These are phyloP conservation scores for Pyralis farinalis DNA, from an alignment of 2,888 invertebrate genomes.

Conservation along the genomic window DNA sequence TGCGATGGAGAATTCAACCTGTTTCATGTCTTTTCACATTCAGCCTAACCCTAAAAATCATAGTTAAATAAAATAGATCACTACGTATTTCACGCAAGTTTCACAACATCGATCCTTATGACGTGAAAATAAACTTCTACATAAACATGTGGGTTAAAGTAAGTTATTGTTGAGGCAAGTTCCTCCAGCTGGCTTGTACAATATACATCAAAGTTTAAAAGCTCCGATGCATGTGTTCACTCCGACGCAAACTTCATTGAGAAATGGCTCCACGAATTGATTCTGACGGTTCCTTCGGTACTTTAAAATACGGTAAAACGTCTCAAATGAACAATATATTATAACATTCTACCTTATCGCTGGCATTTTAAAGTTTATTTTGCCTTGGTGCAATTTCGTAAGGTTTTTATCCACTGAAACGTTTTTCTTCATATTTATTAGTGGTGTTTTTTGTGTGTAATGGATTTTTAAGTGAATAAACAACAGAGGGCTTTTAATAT, in stretches of 20 bases:
- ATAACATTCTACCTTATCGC: conserved; percentile 21
- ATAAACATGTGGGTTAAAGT: not conserved
- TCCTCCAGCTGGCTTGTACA: conserved; percentile 16
- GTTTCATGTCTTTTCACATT: no score
- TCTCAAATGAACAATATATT: conserved; percentile 24
- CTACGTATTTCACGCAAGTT: no score
- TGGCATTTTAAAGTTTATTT: conserved; percentile 16
- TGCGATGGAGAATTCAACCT: no score
- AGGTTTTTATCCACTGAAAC: conserved; percentile 46
- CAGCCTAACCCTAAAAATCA: no score
- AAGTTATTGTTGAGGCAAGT: conserved; percentile 10
- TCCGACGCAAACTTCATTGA: conserved; percentile 61
- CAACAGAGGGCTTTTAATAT: conserved; percentile 35
- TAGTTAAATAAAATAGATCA: no score
- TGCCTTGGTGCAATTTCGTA: conserved; percentile 8
- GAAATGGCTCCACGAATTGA: conserved; percentile 74
- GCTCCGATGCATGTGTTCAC: conserved; percentile 60
- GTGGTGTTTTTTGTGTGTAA: conserved; percentile 69
- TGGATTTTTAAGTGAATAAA: conserved; percentile 78
- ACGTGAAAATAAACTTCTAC: no score
- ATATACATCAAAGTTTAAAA: conserved; percentile 70
- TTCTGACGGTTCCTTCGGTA: conserved; percentile 62
- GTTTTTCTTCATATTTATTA: conserved; percentile 67
- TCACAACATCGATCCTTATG: no score
- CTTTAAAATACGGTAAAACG: conserved; percentile 64